Percentiles rank a stretch among this genome's conserved stretches.
Conservation (phyloP, 2,113 vertebrate species). For the Odontesthes bonariensis region DNA sequence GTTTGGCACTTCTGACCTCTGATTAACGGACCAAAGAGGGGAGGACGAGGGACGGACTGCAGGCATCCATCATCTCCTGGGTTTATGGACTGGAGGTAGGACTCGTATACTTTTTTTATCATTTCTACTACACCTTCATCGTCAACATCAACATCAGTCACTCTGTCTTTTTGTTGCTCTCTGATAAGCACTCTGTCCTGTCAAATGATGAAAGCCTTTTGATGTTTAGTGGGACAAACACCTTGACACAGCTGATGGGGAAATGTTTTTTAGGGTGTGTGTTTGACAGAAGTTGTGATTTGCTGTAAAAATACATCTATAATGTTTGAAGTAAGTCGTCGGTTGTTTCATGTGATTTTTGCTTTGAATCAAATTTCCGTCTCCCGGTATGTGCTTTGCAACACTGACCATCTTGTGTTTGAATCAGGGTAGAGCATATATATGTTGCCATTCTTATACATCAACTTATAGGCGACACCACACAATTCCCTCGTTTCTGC, state of each 20-base stretch:
- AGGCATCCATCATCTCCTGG: constrained; percentile 60
- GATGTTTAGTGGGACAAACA: not conserved
- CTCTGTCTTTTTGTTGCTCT: not conserved
- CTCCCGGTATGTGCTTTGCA: not conserved
- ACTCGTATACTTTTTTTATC: not conserved
- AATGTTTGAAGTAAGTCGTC: too few relatives aligned
- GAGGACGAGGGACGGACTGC: constrained; percentile 25
- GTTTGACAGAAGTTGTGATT: not conserved
- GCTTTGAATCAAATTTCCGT: too few relatives aligned
- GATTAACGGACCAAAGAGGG: constrained; percentile 34
- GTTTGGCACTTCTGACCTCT: constrained; percentile 54
- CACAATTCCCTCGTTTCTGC: too few relatives aligned
- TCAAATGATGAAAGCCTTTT: not conserved
- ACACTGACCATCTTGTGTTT: too few relatives aligned
- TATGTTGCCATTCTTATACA: too few relatives aligned
- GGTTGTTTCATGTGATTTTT: too few relatives aligned
- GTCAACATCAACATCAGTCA: not conserved
- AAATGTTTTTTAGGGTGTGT: not conserved
- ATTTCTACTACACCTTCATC: too few relatives aligned
- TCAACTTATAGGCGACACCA: too few relatives aligned
- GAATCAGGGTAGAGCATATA: too few relatives aligned
- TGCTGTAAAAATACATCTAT: not conserved
- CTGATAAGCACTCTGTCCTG: not conserved
- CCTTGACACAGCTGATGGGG: not conserved
- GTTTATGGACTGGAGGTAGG: constrained; percentile 85